Percentiles rank a stretch among this genome's conserved stretches.
Evolutionary conservation across 2,888 invertebrate genomes (phyloP).

Genomic region (Panzeria rudis): DNA sequence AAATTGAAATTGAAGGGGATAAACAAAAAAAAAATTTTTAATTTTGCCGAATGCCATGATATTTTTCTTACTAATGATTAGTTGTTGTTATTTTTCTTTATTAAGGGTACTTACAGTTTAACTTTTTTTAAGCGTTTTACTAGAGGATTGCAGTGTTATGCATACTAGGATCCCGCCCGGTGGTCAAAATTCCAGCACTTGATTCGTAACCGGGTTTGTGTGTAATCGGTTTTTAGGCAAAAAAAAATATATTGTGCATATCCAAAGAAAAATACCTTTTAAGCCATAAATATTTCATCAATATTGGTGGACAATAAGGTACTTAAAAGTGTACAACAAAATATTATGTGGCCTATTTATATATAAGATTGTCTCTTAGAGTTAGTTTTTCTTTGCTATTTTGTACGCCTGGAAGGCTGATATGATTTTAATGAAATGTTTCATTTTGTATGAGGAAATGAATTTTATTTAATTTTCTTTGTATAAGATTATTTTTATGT

Average conservation of each 20-base stretch:
- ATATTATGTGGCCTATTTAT: too few species aligned
- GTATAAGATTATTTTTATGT: background rate
- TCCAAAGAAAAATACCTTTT: too few species aligned
- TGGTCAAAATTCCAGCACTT: too few species aligned
- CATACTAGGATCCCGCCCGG: too few species aligned
- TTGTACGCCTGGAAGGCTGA: background rate
- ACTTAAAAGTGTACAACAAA: too few species aligned
- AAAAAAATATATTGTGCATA: too few species aligned
- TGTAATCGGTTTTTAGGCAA: too few species aligned
- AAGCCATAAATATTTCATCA: too few species aligned
- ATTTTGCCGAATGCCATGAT: constrained; percentile 42
- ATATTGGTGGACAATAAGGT: too few species aligned
- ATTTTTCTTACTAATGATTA: constrained; percentile 42
- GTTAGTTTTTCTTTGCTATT: background rate
- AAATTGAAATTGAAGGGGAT: constrained; percentile 39
- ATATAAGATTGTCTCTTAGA: background rate
- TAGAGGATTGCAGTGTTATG: too few species aligned
- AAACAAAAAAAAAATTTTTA: background rate
- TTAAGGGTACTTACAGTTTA: background rate
- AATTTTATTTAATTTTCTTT: constrained; percentile 21
- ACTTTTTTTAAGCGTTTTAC: too few species aligned
- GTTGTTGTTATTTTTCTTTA: constrained; percentile 4
- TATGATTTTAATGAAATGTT: constrained; percentile 17
- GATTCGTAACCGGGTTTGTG: too few species aligned
- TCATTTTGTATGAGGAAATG: constrained; percentile 60